phyloP scores from a whole-genome alignment of 2,797 vertebrate species.

The Smutsia gigantea region DNA sequence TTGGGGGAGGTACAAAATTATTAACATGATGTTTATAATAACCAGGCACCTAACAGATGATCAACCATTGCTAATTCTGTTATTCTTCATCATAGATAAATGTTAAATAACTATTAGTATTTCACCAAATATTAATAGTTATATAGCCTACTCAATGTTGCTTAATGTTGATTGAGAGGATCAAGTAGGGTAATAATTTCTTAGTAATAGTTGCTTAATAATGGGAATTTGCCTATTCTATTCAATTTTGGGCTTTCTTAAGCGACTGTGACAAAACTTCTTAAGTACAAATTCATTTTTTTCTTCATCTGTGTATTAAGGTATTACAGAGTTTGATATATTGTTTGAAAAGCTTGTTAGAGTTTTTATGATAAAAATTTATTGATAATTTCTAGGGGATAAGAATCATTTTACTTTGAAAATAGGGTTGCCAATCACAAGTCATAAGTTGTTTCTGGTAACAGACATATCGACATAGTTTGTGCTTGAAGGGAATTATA shows the following conservation, averaged over 20 bases:
- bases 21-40: not conserved
- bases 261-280: not conserved
- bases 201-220: not conserved
- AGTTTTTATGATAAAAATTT: not conserved
- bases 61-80: not conserved
- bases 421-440: not conserved
- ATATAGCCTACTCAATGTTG: not conserved
- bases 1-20: not conserved
- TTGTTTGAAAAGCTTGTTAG: not conserved
- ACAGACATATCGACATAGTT: not conserved
- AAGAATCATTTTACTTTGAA: slow-evolving; percentile 4
- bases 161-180: not conserved
- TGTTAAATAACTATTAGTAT: slow-evolving; percentile 6
- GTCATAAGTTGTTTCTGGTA: not conserved
- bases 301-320: not conserved
- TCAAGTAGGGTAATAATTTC: not conserved
- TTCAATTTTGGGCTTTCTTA: not conserved
- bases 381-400: not conserved
- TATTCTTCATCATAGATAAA: not conserved
- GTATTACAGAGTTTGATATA: not conserved
- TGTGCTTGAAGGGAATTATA: not conserved
- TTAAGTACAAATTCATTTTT: not conserved
- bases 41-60: not conserved
- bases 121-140: not conserved
- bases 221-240: not conserved